These are phyloP conservation scores for Clepsis dumicolana DNA, from an alignment of 2,888 invertebrate species.

Conservation along the genomic window DNA sequence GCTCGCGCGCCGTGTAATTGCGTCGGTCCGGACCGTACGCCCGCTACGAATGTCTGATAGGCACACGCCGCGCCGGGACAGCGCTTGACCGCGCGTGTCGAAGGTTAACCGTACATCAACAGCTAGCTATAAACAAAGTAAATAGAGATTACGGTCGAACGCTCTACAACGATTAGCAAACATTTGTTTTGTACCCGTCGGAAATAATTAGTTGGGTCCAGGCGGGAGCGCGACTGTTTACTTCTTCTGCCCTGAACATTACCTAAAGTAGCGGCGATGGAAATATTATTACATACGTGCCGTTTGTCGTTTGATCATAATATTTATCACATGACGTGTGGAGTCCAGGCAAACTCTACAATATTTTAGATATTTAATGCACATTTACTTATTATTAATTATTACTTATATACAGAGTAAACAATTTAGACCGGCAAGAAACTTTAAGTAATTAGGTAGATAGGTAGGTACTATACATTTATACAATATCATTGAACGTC, in stretches of 20 bases:
- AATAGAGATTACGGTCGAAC: slow-evolving; percentile 62
- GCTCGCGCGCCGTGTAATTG: slow-evolving; percentile 71
- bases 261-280: neutral
- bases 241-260: slow-evolving; percentile 41
- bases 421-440: neutral
- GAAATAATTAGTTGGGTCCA: slow-evolving; percentile 65
- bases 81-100: slow-evolving; percentile 69
- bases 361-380: neutral
- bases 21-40: slow-evolving; percentile 60
- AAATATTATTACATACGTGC: neutral
- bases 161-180: slow-evolving; percentile 63
- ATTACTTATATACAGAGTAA: no score
- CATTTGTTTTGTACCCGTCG: slow-evolving; percentile 62
- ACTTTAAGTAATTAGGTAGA: neutral
- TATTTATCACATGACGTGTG: neutral
- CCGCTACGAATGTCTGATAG: slow-evolving; percentile 45
- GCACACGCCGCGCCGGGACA: slow-evolving; percentile 50
- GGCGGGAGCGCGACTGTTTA: slow-evolving; percentile 50
- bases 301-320: neutral
- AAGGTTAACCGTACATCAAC: slow-evolving; percentile 65
- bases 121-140: slow-evolving; percentile 55
- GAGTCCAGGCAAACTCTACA: neutral
- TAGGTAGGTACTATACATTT: no score
- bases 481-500: neutral
- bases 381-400: no score